These are phyloP conservation scores for Remorina albescens DNA, from an alignment of 2,797 vertebrate species.

Conservation along the genomic window DNA sequence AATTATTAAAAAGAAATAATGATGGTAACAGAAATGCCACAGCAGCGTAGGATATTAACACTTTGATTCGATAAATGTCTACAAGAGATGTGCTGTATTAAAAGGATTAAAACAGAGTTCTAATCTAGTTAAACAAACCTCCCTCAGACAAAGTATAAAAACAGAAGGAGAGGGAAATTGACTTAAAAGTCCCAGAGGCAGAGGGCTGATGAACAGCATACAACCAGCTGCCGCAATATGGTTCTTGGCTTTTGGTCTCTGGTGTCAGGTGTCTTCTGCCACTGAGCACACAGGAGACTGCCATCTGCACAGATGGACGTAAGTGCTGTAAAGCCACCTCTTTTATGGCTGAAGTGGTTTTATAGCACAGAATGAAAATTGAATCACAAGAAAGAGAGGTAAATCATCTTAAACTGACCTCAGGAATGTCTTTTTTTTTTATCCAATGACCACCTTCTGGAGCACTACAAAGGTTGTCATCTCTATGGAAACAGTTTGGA, in stretches of 20 bases:
- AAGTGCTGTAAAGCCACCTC: constrained; percentile 44
- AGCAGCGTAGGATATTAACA: constrained; percentile 30
- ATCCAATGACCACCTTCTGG: constrained; percentile 1
- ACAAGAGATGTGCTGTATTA: constrained; percentile 59
- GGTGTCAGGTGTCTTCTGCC: constrained; percentile 66
- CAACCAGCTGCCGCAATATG: constrained; percentile 73
- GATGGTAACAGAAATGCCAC: constrained; percentile 28
- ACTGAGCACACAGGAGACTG: constrained; percentile 53
- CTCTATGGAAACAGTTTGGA: constrained; percentile 13
- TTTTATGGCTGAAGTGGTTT: constrained; percentile 48
- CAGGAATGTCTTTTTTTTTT: constrained; percentile 9
- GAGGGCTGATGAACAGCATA: constrained; percentile 64
- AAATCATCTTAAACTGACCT: constrained; percentile 24
- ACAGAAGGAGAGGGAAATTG: constrained; percentile 57
- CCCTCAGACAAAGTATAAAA: constrained; percentile 55
- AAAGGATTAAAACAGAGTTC: constrained; percentile 66
- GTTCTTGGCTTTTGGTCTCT: constrained; percentile 57
- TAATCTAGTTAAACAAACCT: constrained; percentile 75
- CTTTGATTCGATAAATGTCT: constrained; percentile 60
- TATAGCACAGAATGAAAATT: constrained; percentile 34
- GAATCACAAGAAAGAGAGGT: constrained; percentile 31
- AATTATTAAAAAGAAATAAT: constrained; percentile 51
- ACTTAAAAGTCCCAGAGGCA: constrained; percentile 59
- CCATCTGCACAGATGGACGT: constrained; percentile 72
- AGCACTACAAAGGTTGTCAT: constrained; percentile 21